Conservation (phyloP, 2,797 vertebrate species). For the Enteromius anoplus region DNA sequence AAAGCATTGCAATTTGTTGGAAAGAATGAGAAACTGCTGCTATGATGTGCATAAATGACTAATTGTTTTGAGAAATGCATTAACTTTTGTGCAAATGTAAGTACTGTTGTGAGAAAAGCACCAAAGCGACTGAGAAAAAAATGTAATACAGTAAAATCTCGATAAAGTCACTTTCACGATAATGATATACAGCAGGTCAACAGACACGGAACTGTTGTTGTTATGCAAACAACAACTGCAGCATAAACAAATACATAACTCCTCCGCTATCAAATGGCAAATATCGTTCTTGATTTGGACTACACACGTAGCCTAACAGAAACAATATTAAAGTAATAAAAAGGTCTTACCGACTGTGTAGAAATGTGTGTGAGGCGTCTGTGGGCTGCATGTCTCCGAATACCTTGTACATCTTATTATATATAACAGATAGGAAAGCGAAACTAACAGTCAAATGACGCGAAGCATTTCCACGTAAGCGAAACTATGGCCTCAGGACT, state of each 20-base stretch:
- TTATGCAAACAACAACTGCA: background rate
- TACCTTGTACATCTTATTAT: background rate
- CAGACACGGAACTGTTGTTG: background rate
- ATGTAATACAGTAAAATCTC: no score
- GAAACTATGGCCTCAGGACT: background rate
- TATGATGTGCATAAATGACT: no score
- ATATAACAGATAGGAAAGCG: background rate
- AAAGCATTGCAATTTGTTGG: no score
- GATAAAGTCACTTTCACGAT: background rate
- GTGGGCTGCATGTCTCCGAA: background rate
- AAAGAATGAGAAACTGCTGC: no score
- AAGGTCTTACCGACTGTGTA: background rate
- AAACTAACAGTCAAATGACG: background rate
- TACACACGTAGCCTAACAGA: background rate
- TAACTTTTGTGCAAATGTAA: no score
- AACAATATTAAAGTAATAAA: no score
- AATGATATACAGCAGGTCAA: background rate
- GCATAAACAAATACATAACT: background rate
- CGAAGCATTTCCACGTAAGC: background rate
- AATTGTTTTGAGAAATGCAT: no score
- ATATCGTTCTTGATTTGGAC: background rate
- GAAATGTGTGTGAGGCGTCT: background rate
- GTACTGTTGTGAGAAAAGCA: no score
- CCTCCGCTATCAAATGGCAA: background rate
- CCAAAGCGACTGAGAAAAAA: no score